Conservation (phyloP, 2,888 invertebrate species). For the Synergus umbraculus region DNA sequence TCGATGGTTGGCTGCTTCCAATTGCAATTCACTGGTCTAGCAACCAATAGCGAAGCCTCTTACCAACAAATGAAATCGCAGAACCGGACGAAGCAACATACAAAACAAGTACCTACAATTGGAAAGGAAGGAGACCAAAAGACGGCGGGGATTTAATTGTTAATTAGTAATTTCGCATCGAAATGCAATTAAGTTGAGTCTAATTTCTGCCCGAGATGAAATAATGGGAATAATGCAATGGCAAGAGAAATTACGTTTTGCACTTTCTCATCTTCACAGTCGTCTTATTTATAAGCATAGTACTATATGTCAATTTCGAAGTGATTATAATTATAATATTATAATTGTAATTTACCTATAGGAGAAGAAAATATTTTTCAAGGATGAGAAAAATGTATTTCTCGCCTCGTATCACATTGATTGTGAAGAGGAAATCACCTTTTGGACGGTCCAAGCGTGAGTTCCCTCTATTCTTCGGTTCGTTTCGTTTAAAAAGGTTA, state of each 20-base stretch:
- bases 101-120: conserved; percentile 21
- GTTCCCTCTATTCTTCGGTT: not conserved
- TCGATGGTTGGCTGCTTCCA: conserved; percentile 17
- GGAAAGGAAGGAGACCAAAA: conserved; percentile 16
- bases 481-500: not conserved
- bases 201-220: conserved; percentile 34
- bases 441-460: not conserved
- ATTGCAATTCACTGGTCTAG: conserved; percentile 38
- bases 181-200: conserved; percentile 49
- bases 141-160: conserved; percentile 45
- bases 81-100: conserved; percentile 9
- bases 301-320: not conserved
- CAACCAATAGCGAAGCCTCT: conserved; percentile 40
- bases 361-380: not conserved
- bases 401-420: not conserved
- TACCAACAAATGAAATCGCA: conserved; percentile 33
- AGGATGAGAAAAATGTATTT: not conserved
- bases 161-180: conserved; percentile 50
- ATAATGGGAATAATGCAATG: conserved; percentile 12
- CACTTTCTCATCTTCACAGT: not conserved
- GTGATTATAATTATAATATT: too few relatives aligned
- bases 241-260: not conserved
- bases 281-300: not conserved
- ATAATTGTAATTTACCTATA: not conserved
- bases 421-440: not conserved